Conservation (phyloP, 2,888 invertebrate species). For the Orchestes rusci region DNA sequence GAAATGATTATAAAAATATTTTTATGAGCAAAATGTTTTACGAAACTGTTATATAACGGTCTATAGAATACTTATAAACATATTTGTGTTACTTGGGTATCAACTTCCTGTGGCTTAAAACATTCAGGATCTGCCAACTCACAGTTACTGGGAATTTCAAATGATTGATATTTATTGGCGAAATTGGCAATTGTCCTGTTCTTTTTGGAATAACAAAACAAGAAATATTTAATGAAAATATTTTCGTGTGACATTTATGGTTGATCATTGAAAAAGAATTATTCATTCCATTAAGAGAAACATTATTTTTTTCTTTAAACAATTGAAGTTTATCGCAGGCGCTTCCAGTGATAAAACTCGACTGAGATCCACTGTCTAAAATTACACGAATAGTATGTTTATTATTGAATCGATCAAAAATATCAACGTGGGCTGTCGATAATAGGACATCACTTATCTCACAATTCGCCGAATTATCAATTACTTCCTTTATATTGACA, state of each 20-base stretch:
- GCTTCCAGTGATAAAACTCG: constrained; percentile 3
- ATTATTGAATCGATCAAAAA: constrained; percentile 10
- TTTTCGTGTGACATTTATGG: too few species aligned
- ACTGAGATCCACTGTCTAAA: too few species aligned
- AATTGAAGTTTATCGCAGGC: constrained; percentile 6
- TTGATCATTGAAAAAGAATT: constrained; percentile 6
- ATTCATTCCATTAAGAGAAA: constrained; percentile 8
- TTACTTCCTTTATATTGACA: neutral
- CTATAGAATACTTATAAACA: too few species aligned
- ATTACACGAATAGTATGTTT: too few species aligned
- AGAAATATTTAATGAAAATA: constrained; percentile 2
- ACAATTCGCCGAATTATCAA: constrained; percentile 7
- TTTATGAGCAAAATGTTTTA: too few species aligned
- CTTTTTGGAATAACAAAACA: constrained; percentile 14
- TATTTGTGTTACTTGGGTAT: too few species aligned
- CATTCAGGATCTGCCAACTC: constrained; percentile 12
- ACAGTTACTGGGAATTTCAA: constrained; percentile 6
- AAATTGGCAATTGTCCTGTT: too few species aligned
- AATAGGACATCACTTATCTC: constrained; percentile 11
- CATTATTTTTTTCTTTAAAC: constrained; percentile 2
- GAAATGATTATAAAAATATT: too few species aligned
- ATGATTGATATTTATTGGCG: too few species aligned
- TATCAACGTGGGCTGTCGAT: constrained; percentile 9
- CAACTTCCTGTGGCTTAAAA: constrained; percentile 5
- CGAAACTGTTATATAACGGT: too few species aligned